A percentile compares a stretch with the other conserved stretches of the same genome.
Evolutionary conservation across 2,797 vertebrate species (phyloP).

Genomic region (Ptychadena robeensis): DNA sequence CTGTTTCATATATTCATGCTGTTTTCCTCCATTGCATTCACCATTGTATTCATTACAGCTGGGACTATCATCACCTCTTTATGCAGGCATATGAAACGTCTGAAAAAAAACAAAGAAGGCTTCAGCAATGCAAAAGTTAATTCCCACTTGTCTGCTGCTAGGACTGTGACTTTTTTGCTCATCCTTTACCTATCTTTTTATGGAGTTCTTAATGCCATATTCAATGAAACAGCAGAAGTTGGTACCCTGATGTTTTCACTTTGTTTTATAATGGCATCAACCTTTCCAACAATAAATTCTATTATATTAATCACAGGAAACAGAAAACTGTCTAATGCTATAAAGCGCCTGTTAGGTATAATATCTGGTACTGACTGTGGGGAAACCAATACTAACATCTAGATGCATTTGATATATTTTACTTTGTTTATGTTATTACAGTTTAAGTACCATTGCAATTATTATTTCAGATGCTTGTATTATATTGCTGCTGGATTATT

Average conservation of each 20-base stretch:
- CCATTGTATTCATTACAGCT: conserved; percentile 61
- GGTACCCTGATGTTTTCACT: conserved; percentile 37
- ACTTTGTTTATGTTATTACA: not conserved
- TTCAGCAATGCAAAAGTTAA: conserved; percentile 53
- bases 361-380: not conserved
- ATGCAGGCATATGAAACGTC: conserved; percentile 64
- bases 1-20: conserved; percentile 21
- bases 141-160: conserved; percentile 66
- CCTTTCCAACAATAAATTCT: conserved; percentile 61
- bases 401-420: not conserved
- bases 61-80: conserved; percentile 66
- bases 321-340: conserved; percentile 63
- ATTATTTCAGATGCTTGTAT: too few species aligned
- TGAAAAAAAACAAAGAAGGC: conserved; percentile 25
- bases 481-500: not conserved
- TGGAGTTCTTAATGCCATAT: conserved; percentile 51
- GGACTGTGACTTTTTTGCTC: conserved; percentile 69
- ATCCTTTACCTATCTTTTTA: conserved; percentile 66
- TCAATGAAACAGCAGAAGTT: conserved; percentile 9
- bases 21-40: conserved; percentile 46
- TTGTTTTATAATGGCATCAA: conserved; percentile 49
- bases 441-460: not conserved
- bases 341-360: conserved; percentile 26
- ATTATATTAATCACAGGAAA: conserved; percentile 64
- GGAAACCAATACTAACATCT: conserved; percentile 1